phyloP scores from a whole-genome alignment of 2,113 vertebrate species.

The Takifugu flavidus region DNA sequence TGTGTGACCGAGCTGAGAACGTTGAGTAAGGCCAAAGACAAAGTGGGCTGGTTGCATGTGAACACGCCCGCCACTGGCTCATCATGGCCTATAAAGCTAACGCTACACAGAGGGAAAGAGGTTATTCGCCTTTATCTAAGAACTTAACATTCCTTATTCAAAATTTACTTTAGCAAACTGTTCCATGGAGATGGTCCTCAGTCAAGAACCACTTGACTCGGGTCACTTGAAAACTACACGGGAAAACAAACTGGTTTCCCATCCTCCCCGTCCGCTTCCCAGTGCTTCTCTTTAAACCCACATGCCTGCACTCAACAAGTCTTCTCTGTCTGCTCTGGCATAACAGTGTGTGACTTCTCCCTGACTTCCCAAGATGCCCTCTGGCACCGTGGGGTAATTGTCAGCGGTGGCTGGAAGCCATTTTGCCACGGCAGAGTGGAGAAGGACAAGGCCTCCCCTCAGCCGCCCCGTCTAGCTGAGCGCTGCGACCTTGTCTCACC shows the following conservation, averaged over 20 bases:
- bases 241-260: slow-evolving; percentile 61
- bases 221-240: slow-evolving; percentile 57
- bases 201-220: slow-evolving; percentile 63
- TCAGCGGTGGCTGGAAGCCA: slow-evolving; percentile 60
- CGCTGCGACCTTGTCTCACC: slow-evolving; percentile 46
- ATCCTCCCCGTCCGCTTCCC: slow-evolving; percentile 23
- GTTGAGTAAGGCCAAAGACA: slow-evolving; percentile 54
- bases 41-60: slow-evolving; percentile 23
- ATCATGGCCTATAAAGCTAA: slow-evolving; percentile 25
- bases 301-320: slow-evolving; percentile 48
- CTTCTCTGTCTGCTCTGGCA: slow-evolving; percentile 60
- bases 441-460: slow-evolving; percentile 69
- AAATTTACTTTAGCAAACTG: slow-evolving; percentile 52
- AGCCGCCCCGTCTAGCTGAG: slow-evolving; percentile 54
- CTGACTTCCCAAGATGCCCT: slow-evolving; percentile 73
- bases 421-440: slow-evolving; percentile 68
- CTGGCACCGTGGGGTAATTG: slow-evolving; percentile 61
- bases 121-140: background rate
- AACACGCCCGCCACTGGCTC: slow-evolving; percentile 35
- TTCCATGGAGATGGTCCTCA: slow-evolving; percentile 43
- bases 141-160: slow-evolving; percentile 19
- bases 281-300: slow-evolving; percentile 1
- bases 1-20: slow-evolving; percentile 61
- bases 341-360: slow-evolving; percentile 71
- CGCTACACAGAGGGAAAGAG: slow-evolving; percentile 5